Conservation (phyloP, 2,888 invertebrate species). For the Elegia similella region DNA sequence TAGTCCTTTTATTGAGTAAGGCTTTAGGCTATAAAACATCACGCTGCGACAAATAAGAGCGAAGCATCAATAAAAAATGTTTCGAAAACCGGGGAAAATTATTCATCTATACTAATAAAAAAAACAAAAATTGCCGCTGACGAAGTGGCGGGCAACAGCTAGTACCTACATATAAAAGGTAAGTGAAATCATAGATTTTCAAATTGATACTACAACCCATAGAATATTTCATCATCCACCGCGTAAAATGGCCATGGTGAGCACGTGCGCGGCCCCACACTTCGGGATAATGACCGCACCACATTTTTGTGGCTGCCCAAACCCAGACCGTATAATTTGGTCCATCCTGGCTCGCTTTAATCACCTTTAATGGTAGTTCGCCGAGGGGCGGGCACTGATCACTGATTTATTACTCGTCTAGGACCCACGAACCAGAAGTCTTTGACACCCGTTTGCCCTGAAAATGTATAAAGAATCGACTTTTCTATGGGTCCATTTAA, state of each 20-base stretch:
- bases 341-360: slow-evolving; percentile 69
- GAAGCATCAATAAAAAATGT: no score
- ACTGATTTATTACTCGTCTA: slow-evolving; percentile 60
- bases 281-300: slow-evolving; percentile 58
- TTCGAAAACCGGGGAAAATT: no score
- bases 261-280: slow-evolving; percentile 24
- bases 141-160: no score
- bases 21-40: no score
- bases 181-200: no score
- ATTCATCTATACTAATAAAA: no score
- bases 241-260: neutral
- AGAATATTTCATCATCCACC: neutral
- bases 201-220: neutral
- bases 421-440: slow-evolving; percentile 33
- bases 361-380: slow-evolving; percentile 62
- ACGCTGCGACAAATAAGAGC: no score
- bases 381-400: slow-evolving; percentile 54
- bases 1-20: no score
- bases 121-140: no score
- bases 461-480: neutral
- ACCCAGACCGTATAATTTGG: slow-evolving; percentile 68
- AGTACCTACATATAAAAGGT: no score
- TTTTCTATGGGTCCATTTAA: neutral
- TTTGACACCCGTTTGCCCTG: neutral
- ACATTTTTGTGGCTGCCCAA: slow-evolving; percentile 51